Evolutionary conservation across 2,797 vertebrate species (phyloP), one percentile per base, ranked within the genome.

Genomic region (Premnoplex brunnescens): DNA sequence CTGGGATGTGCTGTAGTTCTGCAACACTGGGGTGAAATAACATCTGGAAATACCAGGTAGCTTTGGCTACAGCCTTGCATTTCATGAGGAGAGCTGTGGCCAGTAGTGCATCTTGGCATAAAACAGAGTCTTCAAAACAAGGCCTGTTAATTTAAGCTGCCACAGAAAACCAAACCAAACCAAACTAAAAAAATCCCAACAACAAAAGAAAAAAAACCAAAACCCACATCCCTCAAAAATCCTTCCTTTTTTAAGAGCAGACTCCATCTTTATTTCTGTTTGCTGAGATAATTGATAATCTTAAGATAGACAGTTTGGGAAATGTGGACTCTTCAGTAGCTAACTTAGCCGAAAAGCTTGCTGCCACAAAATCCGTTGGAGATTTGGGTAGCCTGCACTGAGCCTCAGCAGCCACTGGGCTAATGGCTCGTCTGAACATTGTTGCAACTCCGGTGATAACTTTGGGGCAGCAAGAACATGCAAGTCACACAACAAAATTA

Each of bases 151-250:
- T 56, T 66, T 72, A 66, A 69, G 6, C 34, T 56, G 22, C 17
- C 30, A 60, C 2, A 4, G 39, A 54, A 36, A 54, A 27, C 14
- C 49, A 43, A n/a, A 4, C 9, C 36, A n/a, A 51, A 36, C 51
- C 28, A 32, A 52, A 30, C 51, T 11, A 20, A 20, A 32, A 43
- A 28, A 8, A 55, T 10, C 7, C 2, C 10, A 34, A 24, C 10
- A 46, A 46, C 22, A 16, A 4, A 23, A 44, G 11, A 19, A 5
- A 36, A 41, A 41, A 41, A 41, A 44, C 4, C 0, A 30, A 6
- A 1, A 44, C 5, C 0, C 5, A 3, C 5, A 1, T 0, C 3
- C 4, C 7, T 3, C 20, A 9, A 23, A 14, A 9, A 2, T 2
- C 1, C 5, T 49, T 49, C 18, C 13, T 48, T 67, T 34, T 72